These are phyloP conservation scores for Eupelmus urozonus DNA, from an alignment of 2,888 invertebrate species.

Conservation along the genomic window DNA sequence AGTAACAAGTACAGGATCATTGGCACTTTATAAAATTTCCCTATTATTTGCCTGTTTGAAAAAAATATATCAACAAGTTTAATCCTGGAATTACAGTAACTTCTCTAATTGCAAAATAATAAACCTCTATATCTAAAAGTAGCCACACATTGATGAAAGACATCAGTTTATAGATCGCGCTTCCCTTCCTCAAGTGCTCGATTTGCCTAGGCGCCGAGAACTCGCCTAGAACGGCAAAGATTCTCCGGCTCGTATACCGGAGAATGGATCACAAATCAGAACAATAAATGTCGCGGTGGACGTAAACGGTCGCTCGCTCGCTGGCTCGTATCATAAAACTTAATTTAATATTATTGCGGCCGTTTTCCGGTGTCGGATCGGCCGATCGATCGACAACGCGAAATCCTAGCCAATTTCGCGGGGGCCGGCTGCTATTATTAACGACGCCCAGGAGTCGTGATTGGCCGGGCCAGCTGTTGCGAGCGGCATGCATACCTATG, in stretches of 20 bases:
- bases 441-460: conserved; percentile 65
- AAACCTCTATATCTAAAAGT: too few relatives aligned
- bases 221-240: neutral
- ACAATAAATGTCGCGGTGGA: conserved; percentile 52
- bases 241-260: neutral
- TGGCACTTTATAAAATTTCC: too few relatives aligned
- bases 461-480: conserved; percentile 65
- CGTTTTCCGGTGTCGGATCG: conserved; percentile 41
- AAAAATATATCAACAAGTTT: too few relatives aligned
- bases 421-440: conserved; percentile 64
- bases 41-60: too few relatives aligned
- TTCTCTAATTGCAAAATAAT: too few relatives aligned
- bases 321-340: conserved; percentile 62
- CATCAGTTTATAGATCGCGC: too few relatives aligned
- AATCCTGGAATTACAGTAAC: too few relatives aligned
- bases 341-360: conserved; percentile 61
- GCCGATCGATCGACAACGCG: conserved; percentile 42
- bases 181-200: too few relatives aligned
- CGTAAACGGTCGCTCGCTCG: conserved; percentile 3
- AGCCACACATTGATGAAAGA: too few relatives aligned
- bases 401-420: neutral
- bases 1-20: too few relatives aligned
- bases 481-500: neutral
- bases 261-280: conserved; percentile 51
- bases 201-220: too few relatives aligned